phyloP scores from a whole-genome alignment of 2,797 vertebrate species.

The Falco novaeseelandiae region DNA sequence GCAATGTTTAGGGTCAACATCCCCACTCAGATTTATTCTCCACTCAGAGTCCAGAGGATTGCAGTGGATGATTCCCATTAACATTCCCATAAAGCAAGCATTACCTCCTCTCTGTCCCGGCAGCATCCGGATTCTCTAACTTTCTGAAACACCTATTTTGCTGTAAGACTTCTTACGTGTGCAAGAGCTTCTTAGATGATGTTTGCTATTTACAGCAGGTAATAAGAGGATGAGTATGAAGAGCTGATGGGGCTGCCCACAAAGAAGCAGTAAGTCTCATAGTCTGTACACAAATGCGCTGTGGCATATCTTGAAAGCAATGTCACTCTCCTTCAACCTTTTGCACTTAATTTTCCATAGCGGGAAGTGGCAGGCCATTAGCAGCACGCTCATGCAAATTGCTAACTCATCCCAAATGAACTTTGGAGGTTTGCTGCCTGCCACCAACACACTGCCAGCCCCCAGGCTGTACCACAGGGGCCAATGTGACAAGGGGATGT shows the following conservation, averaged over 20 bases:
- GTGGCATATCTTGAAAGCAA: not conserved
- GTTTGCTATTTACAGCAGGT: not conserved
- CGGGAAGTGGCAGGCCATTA: not conserved
- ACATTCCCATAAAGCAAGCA: not conserved
- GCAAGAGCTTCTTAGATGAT: not conserved
- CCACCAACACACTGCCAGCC: not conserved
- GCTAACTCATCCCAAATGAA: not conserved
- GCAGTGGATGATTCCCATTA: not conserved
- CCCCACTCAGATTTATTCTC: not conserved
- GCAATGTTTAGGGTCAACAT: not conserved
- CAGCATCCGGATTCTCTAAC: not conserved
- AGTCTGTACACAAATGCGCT: not conserved
- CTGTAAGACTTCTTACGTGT: not conserved
- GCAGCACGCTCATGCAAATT: not conserved
- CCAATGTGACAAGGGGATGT: not conserved
- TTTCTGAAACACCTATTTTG: not conserved
- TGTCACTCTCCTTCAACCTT: not conserved
- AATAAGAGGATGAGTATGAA: not conserved
- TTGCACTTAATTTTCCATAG: not conserved
- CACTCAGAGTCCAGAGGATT: rapidly evolving
- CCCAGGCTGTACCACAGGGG: rapidly evolving
- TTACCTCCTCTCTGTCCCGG: not conserved
- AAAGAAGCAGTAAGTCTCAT: not conserved
- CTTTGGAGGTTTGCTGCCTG: not conserved
- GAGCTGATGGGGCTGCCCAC: not conserved